Percentiles rank a stretch among this genome's conserved stretches.
These are phyloP conservation scores for Helicoverpa armigera DNA, from an alignment of 1,140 invertebrate genomes.

Conservation along the genomic window DNA sequence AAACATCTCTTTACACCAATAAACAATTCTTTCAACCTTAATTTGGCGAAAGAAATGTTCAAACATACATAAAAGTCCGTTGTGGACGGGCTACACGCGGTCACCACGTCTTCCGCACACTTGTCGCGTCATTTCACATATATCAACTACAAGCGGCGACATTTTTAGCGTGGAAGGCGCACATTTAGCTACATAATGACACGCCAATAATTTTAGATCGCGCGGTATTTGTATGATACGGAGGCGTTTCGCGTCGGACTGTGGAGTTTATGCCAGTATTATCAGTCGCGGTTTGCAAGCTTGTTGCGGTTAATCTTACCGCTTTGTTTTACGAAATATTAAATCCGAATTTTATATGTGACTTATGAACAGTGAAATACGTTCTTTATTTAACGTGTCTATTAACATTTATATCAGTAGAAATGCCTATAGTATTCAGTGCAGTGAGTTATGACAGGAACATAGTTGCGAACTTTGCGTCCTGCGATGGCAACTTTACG, in stretches of 20 bases:
- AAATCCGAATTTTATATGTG: background rate
- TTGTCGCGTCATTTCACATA: slow-evolving; percentile 53
- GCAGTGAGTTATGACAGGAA: slow-evolving; percentile 92
- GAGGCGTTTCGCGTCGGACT: slow-evolving; percentile 21
- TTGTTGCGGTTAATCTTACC: background rate
- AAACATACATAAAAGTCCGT: background rate
- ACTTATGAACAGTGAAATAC: background rate
- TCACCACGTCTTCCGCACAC: slow-evolving; percentile 49
- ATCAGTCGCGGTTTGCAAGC: slow-evolving; percentile 36
- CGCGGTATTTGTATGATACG: slow-evolving; percentile 36
- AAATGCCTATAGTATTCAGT: slow-evolving; percentile 95
- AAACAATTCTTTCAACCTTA: slow-evolving; percentile 36
- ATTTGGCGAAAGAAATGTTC: slow-evolving; percentile 5
- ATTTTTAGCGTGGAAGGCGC: slow-evolving; percentile 57
- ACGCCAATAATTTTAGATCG: slow-evolving; percentile 58
- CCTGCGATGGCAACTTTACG: slow-evolving; percentile 96
- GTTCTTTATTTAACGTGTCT: background rate
- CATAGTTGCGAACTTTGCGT: slow-evolving; percentile 93
- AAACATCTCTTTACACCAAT: background rate
- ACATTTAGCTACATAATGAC: slow-evolving; percentile 41
- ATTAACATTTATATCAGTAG: background rate
- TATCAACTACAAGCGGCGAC: slow-evolving; percentile 59
- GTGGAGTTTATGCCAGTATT: slow-evolving; percentile 38
- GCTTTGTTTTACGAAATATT: background rate
- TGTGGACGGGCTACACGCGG: slow-evolving; percentile 16